These are phyloP conservation scores for Halichoerus grypus DNA, from an alignment of 2,113 vertebrate species.

Conservation along the genomic window DNA sequence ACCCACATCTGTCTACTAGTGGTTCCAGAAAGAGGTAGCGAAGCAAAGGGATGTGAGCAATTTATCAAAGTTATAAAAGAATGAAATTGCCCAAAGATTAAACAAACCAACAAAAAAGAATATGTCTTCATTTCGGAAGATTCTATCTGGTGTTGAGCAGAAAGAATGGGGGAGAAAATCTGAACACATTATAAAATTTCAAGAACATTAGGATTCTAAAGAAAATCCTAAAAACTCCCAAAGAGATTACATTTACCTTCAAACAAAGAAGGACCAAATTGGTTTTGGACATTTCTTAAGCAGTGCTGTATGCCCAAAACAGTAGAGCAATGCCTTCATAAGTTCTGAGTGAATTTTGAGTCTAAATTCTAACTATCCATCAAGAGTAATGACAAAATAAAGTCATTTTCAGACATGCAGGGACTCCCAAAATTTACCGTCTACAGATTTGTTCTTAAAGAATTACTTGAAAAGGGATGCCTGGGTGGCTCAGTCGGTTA, in stretches of 20 bases:
- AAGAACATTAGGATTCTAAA: constrained; percentile 43
- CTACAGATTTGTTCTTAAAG: neutral
- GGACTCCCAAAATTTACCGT: neutral
- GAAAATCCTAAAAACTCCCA: constrained; percentile 26
- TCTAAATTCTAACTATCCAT: constrained; percentile 34
- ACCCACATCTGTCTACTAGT: neutral
- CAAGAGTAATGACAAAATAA: constrained; percentile 26
- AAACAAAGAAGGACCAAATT: constrained; percentile 40
- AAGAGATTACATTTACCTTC: constrained; percentile 50
- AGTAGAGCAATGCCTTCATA: neutral
- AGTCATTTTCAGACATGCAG: constrained; percentile 11
- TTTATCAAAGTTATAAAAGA: constrained; percentile 50
- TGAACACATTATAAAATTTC: constrained; percentile 41
- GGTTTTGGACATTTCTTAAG: constrained; percentile 54
- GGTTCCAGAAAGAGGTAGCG: neutral
- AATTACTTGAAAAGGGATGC: neutral
- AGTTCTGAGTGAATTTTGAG: constrained; percentile 52
- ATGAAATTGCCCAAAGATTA: constrained; percentile 9
- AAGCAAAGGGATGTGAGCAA: neutral
- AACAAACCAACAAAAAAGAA: constrained; percentile 11
- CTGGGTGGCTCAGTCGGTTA: no score
- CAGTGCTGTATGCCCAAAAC: neutral
- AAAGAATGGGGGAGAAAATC: neutral
- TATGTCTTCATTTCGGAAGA: neutral
- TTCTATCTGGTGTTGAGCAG: constrained; percentile 8